Base-by-base conservation (phyloP, 2,113 vertebrate genomes). In the Laticauda laticaudata region DNA sequence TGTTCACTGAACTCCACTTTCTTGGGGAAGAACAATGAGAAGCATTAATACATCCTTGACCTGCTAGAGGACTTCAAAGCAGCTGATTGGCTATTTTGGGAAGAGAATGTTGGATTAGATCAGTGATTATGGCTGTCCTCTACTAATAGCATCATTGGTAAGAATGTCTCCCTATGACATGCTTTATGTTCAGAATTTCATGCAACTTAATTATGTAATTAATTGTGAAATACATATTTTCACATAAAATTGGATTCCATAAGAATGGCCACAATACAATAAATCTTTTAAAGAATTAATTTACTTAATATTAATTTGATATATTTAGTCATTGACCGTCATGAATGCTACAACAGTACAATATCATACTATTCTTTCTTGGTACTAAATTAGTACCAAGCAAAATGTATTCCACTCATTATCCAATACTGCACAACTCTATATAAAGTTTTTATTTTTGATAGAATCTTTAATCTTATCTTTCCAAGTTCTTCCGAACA, bases 331-430 rank as follows among this genome's bases (percentile, higher is more conserved):
- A 81, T 1, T 45, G 14, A 86, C 11, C 43, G 64, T 21, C 29
- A 24, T 48, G 56, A 88, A 53, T 88, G 39, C 23, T 87, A 61
- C 54, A 54, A 18, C 34, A 81, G 14, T 56, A 89, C 91, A 91
- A 59, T 86, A 81, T 91, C 92, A 21, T 20, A 21, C 18, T 81
- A 39, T 91, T 87, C 21, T 89, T 26, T 93, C 4, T 85, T 89
- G 26, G 29, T n/a, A 57, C 87, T 57, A 55, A 75, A 85, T 69
- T 69, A 34, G 29, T 69, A 91, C 43, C n/a, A 3, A 86, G 69
- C 69, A 53, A 93, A 81, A 88, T 87, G 91, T 91, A 92, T 69
- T 61, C 87, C 48, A 10, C 8, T 87, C 87, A 85, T 20, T 56
- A 93, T n/a, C 43, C 34, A 61, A 34, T 20, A 26, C 48, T 15